Conservation (phyloP, 2,888 invertebrate genomes). For the Serrognathus titanus region DNA sequence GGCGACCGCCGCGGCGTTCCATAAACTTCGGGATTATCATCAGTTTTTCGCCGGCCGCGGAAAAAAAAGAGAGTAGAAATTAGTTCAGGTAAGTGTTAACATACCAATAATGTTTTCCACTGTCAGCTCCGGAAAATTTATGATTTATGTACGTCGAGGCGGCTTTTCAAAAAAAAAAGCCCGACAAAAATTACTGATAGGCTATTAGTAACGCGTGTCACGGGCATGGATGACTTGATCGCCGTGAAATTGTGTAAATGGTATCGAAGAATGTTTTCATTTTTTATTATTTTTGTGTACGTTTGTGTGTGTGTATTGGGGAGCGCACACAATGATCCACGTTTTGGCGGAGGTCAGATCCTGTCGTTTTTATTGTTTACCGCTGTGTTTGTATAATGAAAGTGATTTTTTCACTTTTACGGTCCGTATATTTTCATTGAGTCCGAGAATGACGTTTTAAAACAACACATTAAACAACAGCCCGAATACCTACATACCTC, state of each 20-base stretch:
- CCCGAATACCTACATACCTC: too few species aligned
- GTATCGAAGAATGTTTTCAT: conserved; percentile 17
- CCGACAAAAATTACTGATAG: conserved; percentile 35
- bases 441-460: conserved; percentile 2
- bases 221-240: conserved; percentile 30
- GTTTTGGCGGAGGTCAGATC: conserved; percentile 15
- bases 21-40: conserved; percentile 30
- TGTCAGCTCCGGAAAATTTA: conserved; percentile 41
- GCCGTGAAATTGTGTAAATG: conserved; percentile 27
- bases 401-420: conserved; percentile 9
- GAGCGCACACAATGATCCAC: conserved; percentile 12
- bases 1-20: conserved; percentile 22
- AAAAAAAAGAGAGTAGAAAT: conserved; percentile 25
- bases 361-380: background rate
- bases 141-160: conserved; percentile 38
- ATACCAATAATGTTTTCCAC: conserved; percentile 44
- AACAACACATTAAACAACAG: background rate
- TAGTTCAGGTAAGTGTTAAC: conserved; percentile 41
- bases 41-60: conserved; percentile 18
- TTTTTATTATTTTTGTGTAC: conserved; percentile 10
- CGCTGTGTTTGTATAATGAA: conserved; percentile 10
- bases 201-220: conserved; percentile 37
- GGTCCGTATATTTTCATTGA: conserved; percentile 5
- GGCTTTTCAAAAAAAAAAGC: conserved; percentile 28
- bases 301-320: conserved; percentile 3